Conservation (phyloP, 92 coral and sea anemone genomes). For the Actinernus sp. region DNA sequence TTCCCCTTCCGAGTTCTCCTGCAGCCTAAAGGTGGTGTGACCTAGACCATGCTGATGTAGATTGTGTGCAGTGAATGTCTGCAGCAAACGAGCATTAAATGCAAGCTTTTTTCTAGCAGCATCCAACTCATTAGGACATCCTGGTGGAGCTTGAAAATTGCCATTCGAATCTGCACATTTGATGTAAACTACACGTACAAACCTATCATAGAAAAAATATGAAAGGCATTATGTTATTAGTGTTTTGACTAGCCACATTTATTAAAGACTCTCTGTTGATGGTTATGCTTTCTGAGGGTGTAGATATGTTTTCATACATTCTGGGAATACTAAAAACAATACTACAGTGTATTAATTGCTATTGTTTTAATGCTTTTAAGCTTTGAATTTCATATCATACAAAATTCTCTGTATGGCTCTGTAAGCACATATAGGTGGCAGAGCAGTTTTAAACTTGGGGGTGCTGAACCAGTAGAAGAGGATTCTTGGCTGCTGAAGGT, state of each 20-base stretch:
- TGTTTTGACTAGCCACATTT: neutral
- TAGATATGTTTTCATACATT: too few relatives aligned
- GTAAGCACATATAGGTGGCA: too few relatives aligned
- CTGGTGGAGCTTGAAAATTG: conserved; percentile 85
- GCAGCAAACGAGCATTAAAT: conserved; percentile 85
- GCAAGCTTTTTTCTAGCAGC: conserved; percentile 73
- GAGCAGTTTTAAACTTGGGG: too few relatives aligned
- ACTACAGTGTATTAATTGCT: too few relatives aligned
- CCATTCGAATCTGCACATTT: conserved; percentile 93
- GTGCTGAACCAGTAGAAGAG: too few relatives aligned
- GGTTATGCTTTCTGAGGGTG: too few relatives aligned
- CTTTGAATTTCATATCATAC: too few relatives aligned
- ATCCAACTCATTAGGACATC: conserved; percentile 59
- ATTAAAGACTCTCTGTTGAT: neutral
- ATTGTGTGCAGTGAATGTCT: conserved; percentile 95
- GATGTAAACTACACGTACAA: conserved; percentile 90
- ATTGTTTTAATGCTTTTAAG: too few relatives aligned
- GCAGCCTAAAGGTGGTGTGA: conserved; percentile 77
- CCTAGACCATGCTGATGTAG: conserved; percentile 91
- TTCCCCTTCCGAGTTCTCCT: conserved; percentile 77
- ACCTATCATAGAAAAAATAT: conserved; percentile 61
- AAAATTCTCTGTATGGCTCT: too few relatives aligned
- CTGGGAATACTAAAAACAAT: too few relatives aligned
- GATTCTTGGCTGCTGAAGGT: too few relatives aligned
- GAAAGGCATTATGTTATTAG: too few relatives aligned